Percentiles rank a stretch among this genome's conserved stretches.
Conservation (phyloP, 2,113 vertebrate genomes). For the Pterocles burchelli region DNA sequence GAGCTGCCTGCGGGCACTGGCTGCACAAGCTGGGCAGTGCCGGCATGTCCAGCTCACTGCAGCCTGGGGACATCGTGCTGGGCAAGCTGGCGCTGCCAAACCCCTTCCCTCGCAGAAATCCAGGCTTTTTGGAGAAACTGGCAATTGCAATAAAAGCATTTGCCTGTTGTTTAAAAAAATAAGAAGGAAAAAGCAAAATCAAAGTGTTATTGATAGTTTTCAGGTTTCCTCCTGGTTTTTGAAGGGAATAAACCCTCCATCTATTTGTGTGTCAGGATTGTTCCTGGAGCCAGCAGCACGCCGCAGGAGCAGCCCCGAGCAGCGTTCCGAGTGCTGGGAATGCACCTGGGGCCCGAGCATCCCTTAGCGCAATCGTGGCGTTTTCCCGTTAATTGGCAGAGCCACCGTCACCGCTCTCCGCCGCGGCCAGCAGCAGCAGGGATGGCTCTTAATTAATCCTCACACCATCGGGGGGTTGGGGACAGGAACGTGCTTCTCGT, state of each 20-base stretch:
- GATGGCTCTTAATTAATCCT: background rate
- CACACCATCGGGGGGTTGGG: fast-evolving
- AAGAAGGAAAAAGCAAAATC: background rate
- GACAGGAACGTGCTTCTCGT: background rate
- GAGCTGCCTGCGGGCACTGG: fast-evolving
- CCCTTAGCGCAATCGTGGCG: background rate
- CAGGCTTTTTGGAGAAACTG: background rate
- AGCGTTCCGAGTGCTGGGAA: fast-evolving
- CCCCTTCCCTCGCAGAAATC: background rate
- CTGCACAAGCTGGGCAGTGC: background rate
- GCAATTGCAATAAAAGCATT: background rate
- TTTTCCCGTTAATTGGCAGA: background rate
- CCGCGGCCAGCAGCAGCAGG: background rate
- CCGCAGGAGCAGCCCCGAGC: background rate
- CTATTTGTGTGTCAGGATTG: background rate
- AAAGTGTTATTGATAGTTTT: background rate
- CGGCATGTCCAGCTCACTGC: fast-evolving
- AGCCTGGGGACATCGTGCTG: background rate
- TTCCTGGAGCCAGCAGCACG: background rate
- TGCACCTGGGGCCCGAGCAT: fast-evolving
- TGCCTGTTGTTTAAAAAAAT: background rate
- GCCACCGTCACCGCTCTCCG: background rate
- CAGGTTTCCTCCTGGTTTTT: background rate
- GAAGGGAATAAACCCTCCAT: background rate
- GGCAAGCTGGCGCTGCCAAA: background rate